Conservation (phyloP, 2,113 vertebrate genomes). For the Anolis sagrei region DNA sequence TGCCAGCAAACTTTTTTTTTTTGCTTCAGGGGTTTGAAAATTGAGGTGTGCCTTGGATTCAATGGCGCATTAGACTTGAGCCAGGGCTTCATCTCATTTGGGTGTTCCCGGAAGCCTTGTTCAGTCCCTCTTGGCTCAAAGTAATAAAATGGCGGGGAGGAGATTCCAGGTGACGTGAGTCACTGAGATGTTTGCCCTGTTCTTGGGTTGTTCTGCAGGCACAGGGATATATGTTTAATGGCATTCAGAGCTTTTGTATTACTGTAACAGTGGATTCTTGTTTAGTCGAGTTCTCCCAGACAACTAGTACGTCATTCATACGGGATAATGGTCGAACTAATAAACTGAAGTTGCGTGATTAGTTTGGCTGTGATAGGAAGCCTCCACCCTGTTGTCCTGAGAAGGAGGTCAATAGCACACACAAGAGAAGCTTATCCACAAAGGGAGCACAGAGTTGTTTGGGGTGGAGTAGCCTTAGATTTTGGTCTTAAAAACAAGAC, state of each 20-base stretch:
- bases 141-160: constrained; percentile 13
- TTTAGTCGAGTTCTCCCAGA: not conserved
- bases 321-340: not conserved
- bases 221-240: too few species aligned
- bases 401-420: not conserved
- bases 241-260: too few species aligned
- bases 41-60: too few species aligned
- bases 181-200: constrained; percentile 23
- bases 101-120: not conserved
- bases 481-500: too few species aligned
- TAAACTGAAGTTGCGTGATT: not conserved
- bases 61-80: too few species aligned
- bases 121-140: constrained; percentile 12
- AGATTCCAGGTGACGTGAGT: not conserved
- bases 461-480: not conserved
- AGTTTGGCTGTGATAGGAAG: not conserved
- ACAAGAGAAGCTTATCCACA: not conserved
- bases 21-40: too few species aligned
- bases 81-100: constrained; percentile 4
- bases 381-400: not conserved
- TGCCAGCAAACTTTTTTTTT: too few species aligned
- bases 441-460: not conserved
- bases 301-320: not conserved
- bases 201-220: not conserved
- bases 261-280: too few species aligned